Evolutionary conservation across 2,797 vertebrate genomes (phyloP), one percentile per base, ranked within the genome.

Genomic region (Erpetoichthys calabaricus): DNA sequence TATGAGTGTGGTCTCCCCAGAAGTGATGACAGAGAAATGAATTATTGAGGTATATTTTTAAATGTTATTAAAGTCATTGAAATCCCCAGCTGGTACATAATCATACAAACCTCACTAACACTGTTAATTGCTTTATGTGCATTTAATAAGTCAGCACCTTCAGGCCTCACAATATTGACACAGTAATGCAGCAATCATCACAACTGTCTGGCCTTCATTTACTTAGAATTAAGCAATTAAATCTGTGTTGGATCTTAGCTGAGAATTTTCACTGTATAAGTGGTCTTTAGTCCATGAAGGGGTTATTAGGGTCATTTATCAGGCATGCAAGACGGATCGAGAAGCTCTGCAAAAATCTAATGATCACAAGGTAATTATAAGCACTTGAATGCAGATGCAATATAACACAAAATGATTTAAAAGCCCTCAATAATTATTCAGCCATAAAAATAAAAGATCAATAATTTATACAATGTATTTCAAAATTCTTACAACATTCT

Each of bases 41-140:
- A 25, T 25, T 25, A 25, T 25, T 25, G 25, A 25, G 25, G 25
- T 25, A 25, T 49, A 49, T 3, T n/a, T 49, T 49, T 5, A 42
- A 4, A 54, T 42, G 5, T 54, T 42, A 49, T 49, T 49, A 49
- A n/a, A n/a, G 47, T 5, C 6, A 75, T 80, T 79, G 69, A 68
- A 76, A 63, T 75, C 71, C 4, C 64, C 83, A 84, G 84, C 84
- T 83, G 80, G 77, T 76, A 72, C 77, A 70, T 68, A 72, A 79
- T 83, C 80, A 82, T 85, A 81, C 80, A 84, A 81, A 75, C 77
- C 75, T 70, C 81, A 77, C 79, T 83, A 85, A 87, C 92, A 89
- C 81, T 80, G 76, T 74, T 87, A 80, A 86, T 86, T 85, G 80
- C 68, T 79, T 68, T 75, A 77, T 8, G 64, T 80, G 82, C 80